Percentiles rank a stretch among this genome's conserved stretches.
phyloP scores from a whole-genome alignment of 37 sponge, comb jelly and placozoan species.

The Dysidea cf. avara region DNA sequence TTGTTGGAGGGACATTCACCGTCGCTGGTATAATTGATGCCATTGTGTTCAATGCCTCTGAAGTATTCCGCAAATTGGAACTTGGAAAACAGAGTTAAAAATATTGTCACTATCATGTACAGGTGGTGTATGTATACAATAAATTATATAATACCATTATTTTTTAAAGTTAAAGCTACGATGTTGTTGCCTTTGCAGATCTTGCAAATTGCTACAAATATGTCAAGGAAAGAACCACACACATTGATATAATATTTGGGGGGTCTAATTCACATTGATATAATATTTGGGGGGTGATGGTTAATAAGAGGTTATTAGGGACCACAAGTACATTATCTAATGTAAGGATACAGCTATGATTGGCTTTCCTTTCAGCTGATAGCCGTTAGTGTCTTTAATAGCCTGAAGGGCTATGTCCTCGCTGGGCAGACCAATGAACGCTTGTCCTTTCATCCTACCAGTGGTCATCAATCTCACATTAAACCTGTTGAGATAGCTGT shows the following conservation, averaged over 20 bases:
- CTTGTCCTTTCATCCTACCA: slow-evolving; percentile 97
- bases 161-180: background rate
- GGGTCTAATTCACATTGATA: background rate
- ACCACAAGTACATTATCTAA: background rate
- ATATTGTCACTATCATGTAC: background rate
- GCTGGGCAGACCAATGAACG: slow-evolving; percentile 88
- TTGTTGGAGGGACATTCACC: slow-evolving; percentile 53
- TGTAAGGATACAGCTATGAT: slow-evolving; percentile 84
- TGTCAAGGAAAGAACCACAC: background rate
- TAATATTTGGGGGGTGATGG: background rate
- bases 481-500: slow-evolving; percentile 30
- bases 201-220: slow-evolving; percentile 51
- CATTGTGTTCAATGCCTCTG: slow-evolving; percentile 37
- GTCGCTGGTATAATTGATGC: slow-evolving; percentile 51
- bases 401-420: slow-evolving; percentile 72
- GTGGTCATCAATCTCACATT: slow-evolving; percentile 77
- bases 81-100: slow-evolving; percentile 44
- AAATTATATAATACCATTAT: background rate
- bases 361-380: slow-evolving; percentile 75
- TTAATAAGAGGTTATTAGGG: too few relatives aligned
- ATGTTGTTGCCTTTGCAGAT: slow-evolving; percentile 36
- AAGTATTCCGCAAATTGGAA: slow-evolving; percentile 37
- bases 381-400: slow-evolving; percentile 85
- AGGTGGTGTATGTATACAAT: background rate
- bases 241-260: background rate